phyloP scores from a whole-genome alignment of 2,797 vertebrate genomes.

The Parauchenoglanis ngamensis region DNA sequence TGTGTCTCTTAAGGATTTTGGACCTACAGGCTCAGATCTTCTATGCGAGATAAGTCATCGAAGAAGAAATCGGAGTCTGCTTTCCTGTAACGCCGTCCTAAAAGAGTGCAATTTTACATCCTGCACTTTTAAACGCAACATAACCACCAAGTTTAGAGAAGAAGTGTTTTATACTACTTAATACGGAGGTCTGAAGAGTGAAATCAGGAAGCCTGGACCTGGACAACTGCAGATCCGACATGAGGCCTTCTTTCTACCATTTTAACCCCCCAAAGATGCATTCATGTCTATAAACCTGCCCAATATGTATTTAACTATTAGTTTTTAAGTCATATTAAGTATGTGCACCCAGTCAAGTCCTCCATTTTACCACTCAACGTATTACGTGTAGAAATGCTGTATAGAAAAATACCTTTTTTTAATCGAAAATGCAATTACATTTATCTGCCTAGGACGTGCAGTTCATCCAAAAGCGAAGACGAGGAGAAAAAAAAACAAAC shows the following conservation, averaged over 20 bases:
- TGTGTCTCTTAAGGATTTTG: too few relatives aligned
- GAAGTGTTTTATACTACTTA: background rate
- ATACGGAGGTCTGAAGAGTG: background rate
- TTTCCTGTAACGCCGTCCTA: background rate
- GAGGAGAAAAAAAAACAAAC: background rate
- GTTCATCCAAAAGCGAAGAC: background rate
- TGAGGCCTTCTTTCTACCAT: background rate
- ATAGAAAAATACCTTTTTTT: background rate
- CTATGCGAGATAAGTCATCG: too few relatives aligned
- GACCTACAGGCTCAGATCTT: too few relatives aligned
- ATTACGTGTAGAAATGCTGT: background rate
- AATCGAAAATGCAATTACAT: background rate
- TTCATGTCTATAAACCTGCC: background rate
- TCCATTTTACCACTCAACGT: background rate
- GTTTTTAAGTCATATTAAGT: too few relatives aligned
- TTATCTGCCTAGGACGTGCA: background rate
- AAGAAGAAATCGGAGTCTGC: background rate
- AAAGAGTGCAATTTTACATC: background rate
- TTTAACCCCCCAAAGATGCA: background rate
- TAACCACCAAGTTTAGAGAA: background rate
- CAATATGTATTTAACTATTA: background rate
- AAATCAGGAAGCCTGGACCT: background rate
- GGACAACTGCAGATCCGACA: background rate
- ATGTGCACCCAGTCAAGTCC: too few relatives aligned
- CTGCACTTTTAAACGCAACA: too few relatives aligned